phyloP scores from a whole-genome alignment of 2,797 vertebrate species.

The Brotula barbata region DNA sequence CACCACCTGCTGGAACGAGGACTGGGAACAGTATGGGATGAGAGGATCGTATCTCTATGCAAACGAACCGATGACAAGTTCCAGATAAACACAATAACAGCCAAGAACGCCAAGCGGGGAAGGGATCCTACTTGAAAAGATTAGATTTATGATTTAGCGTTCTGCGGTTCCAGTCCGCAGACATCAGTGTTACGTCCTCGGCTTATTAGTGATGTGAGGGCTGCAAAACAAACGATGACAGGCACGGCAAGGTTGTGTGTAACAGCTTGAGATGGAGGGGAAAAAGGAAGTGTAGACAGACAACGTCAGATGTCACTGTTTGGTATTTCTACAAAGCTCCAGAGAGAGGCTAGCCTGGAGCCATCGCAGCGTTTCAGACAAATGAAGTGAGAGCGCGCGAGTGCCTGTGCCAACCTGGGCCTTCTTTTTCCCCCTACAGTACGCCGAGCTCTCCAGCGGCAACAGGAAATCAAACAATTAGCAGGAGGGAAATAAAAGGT shows the following conservation, averaged over 20 bases:
- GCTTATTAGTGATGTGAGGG: slow-evolving; percentile 49
- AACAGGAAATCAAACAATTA: slow-evolving; percentile 85
- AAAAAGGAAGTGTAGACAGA: slow-evolving; percentile 70
- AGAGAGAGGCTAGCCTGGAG: slow-evolving; percentile 77
- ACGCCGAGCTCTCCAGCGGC: slow-evolving; percentile 75
- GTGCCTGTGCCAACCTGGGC: slow-evolving; percentile 70
- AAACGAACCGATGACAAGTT: slow-evolving; percentile 73
- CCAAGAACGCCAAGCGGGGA: slow-evolving; percentile 35
- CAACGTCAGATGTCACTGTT: slow-evolving; percentile 76
- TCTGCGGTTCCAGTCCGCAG: slow-evolving; percentile 8
- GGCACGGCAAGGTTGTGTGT: slow-evolving; percentile 44
- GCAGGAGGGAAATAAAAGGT: slow-evolving; percentile 82
- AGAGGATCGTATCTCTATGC: slow-evolving; percentile 72
- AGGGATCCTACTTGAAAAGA: slow-evolving; percentile 32
- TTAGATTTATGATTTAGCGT: slow-evolving; percentile 44
- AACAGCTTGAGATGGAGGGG: slow-evolving; percentile 63
- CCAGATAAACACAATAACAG: slow-evolving; percentile 64
- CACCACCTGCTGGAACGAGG: slow-evolving; percentile 77
- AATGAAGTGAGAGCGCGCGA: slow-evolving; percentile 66
- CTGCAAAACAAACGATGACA: slow-evolving; percentile 57
- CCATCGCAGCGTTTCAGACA: slow-evolving; percentile 71
- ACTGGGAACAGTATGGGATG: slow-evolving; percentile 69
- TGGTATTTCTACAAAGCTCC: slow-evolving; percentile 82
- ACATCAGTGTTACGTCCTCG: slow-evolving; percentile 11
- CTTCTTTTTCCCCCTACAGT: slow-evolving; percentile 56